phyloP scores from a whole-genome alignment of 1,140 invertebrate genomes.

The Diorhabda sublineata region DNA sequence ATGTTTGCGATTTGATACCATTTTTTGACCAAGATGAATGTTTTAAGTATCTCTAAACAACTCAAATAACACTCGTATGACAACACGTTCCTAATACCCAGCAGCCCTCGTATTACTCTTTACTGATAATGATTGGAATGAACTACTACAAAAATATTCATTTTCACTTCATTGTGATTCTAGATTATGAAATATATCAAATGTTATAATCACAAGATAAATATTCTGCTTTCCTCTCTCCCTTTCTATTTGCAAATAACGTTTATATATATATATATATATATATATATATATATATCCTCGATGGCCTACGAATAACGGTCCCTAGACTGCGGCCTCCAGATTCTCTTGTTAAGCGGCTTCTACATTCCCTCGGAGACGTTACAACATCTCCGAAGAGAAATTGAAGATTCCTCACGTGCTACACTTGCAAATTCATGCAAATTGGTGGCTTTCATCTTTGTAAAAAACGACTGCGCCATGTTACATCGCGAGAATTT shows the following conservation, averaged over 20 bases:
- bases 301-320: conserved; percentile 1
- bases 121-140: too few relatives aligned
- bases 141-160: too few relatives aligned
- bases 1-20: too few relatives aligned
- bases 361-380: conserved; percentile 13
- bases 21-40: too few relatives aligned
- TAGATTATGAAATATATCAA: too few relatives aligned
- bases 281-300: neutral
- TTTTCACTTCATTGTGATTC: too few relatives aligned
- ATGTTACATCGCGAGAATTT: conserved; percentile 7
- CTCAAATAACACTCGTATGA: too few relatives aligned
- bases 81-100: too few relatives aligned
- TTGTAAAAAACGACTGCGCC: conserved; percentile 7
- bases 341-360: conserved; percentile 7
- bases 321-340: neutral
- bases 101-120: too few relatives aligned
- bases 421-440: conserved; percentile 17
- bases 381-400: conserved; percentile 11
- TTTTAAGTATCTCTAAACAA: too few relatives aligned
- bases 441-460: conserved; percentile 12
- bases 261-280: neutral
- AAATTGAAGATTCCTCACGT: conserved; percentile 14
- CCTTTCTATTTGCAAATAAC: neutral
- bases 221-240: too few relatives aligned
- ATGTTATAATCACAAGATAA: too few relatives aligned